These are phyloP conservation scores for Peromyscus eremicus DNA, from an alignment of 2,797 vertebrate species.

Conservation along the genomic window DNA sequence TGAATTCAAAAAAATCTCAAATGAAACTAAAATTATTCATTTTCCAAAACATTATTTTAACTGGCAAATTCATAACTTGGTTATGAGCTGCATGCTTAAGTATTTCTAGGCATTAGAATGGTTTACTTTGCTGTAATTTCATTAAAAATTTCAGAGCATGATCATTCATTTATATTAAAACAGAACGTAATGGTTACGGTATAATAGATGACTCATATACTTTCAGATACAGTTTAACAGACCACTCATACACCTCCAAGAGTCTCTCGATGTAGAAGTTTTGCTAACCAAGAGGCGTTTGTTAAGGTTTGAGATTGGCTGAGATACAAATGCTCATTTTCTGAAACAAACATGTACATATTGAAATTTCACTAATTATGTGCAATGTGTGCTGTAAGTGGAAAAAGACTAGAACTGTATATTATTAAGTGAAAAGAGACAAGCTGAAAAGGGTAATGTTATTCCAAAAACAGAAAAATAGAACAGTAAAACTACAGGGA, in stretches of 20 bases:
- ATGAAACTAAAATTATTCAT: slow-evolving; percentile 35
- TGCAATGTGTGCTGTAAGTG: slow-evolving; percentile 14
- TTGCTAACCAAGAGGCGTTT: slow-evolving; percentile 28
- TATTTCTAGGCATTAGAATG: slow-evolving; percentile 19
- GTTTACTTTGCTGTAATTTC: slow-evolving; percentile 42
- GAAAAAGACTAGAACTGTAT: not conserved
- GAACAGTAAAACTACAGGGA: not conserved
- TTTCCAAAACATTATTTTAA: slow-evolving; percentile 57
- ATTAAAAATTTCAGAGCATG: slow-evolving; percentile 59
- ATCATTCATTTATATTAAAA: slow-evolving; percentile 57
- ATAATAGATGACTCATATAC: not conserved
- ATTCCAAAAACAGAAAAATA: not conserved
- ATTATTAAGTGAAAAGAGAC: not conserved
- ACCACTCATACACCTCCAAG: not conserved
- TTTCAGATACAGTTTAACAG: not conserved
- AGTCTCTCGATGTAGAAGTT: slow-evolving; percentile 2
- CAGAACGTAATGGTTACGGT: not conserved
- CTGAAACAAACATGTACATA: slow-evolving; percentile 40
- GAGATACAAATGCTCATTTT: slow-evolving; percentile 56
- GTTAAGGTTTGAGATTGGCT: slow-evolving; percentile 1
- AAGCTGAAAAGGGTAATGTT: not conserved
- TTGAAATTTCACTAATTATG: slow-evolving; percentile 57
- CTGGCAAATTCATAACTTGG: slow-evolving; percentile 13
- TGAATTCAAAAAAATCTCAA: slow-evolving; percentile 48
- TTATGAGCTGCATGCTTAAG: slow-evolving; percentile 34